Base-by-base conservation (phyloP, 2,113 vertebrate genomes). In the Mormoops blainvillei region DNA sequence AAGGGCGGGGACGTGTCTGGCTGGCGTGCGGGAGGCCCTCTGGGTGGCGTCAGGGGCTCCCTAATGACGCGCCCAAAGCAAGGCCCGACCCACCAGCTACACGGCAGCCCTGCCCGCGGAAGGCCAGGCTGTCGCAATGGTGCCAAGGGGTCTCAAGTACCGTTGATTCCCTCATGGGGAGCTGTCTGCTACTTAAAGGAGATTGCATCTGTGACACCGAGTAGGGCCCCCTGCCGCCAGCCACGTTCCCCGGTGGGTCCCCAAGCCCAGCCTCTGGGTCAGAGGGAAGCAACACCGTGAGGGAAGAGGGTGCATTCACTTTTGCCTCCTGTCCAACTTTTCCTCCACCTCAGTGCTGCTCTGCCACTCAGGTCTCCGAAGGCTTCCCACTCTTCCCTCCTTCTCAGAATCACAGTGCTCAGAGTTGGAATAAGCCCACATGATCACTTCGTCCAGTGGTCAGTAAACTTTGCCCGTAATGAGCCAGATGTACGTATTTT, bases 61-160 rank as follows among this genome's bases (percentile, higher is more conserved):
- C 33, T n/a, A 4, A 10, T 6, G 12, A 87, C 50, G 7, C 2
- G 4, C 13, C 22, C 13, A 67, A 1, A 0, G 19, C 0, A 0
- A 20, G 13, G 16, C 28, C 61, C 70, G 87, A 36, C 6, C 31
- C 18, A 45, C 4, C 61, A 31, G 68, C 16, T 5, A 1, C 20
- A 33, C 48, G 10, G 0, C 31, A 0, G 5, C n/a, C 38, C 52
- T 54, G 45, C 24, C 2, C 1, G 16, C 0, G 0, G 38, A 16
- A n/a, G 19, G 18, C 36, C 76, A n/a, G 31, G 54, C 18, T 8
- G 15, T 74, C 0, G 0, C 36, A 28, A 20, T 18, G 4, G 18
- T 6, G 19, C 26, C 6, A n/a, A 67, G 14, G 33, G n/a, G 50
- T 28, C 36, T 4, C 2, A n/a, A 6, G 45, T 7, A 31, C 14